Evolutionary conservation across 1,140 invertebrate species (phyloP).

Genomic region (Argopecten irradians): DNA sequence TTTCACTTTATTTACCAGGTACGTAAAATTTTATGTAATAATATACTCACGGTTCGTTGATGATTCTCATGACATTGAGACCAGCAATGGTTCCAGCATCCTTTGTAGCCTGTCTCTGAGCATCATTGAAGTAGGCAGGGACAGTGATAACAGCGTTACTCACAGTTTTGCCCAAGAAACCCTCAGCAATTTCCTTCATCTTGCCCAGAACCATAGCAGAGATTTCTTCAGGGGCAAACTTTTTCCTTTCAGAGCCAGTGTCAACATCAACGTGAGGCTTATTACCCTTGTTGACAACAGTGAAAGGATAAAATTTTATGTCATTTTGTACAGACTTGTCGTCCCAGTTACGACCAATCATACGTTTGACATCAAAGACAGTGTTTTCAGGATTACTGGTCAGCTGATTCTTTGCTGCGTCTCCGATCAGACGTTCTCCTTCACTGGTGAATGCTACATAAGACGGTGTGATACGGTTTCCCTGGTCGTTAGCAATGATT

Average conservation of each 20-base stretch:
- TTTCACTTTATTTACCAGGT: no score
- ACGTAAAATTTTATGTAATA: no score
- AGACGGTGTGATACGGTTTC: slow-evolving; percentile 97
- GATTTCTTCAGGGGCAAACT: slow-evolving; percentile 97
- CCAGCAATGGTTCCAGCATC: slow-evolving; percentile 87
- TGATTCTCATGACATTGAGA: slow-evolving; percentile 97
- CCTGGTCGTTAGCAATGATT: slow-evolving; percentile 99
- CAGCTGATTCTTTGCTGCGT: slow-evolving; percentile 98
- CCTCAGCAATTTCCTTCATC: slow-evolving; percentile 99
- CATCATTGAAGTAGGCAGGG: slow-evolving; percentile 98
- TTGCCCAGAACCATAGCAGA: slow-evolving; percentile 98
- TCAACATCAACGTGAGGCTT: slow-evolving; percentile 87
- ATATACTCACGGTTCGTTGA: slow-evolving; percentile 92
- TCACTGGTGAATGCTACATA: slow-evolving; percentile 97
- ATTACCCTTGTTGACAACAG: slow-evolving; percentile 89
- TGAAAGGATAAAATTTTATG: slow-evolving; percentile 95
- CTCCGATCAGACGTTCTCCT: slow-evolving; percentile 97
- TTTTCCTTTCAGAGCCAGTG: slow-evolving; percentile 85
- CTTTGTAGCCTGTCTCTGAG: slow-evolving; percentile 97
- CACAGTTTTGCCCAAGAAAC: slow-evolving; percentile 95
- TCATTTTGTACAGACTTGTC: slow-evolving; percentile 94
- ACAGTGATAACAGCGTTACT: slow-evolving; percentile 98
- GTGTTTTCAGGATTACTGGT: slow-evolving; percentile 98
- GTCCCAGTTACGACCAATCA: slow-evolving; percentile 95
- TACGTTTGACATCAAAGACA: slow-evolving; percentile 96